Conservation (phyloP, 1,140 invertebrate genomes). For the Neuroterus valhalla region DNA sequence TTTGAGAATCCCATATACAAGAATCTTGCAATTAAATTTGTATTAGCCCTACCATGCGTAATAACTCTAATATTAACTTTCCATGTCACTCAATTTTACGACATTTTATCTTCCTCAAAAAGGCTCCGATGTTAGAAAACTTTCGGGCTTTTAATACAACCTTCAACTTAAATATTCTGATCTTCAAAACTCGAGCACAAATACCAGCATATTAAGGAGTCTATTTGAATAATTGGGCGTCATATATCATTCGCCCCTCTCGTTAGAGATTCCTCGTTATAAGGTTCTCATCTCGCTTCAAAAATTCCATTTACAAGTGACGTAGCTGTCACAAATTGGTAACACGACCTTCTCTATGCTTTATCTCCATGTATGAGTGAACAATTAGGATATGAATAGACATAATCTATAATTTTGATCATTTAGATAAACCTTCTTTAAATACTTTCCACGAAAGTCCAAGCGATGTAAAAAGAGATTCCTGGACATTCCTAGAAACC, state of each 20-base stretch:
- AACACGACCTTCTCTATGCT: background rate
- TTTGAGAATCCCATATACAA: no score
- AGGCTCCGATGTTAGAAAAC: no score
- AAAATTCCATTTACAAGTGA: conserved; percentile 7
- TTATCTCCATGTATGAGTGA: background rate
- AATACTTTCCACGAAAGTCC: background rate
- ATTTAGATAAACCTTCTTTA: no score
- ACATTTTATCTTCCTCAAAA: no score
- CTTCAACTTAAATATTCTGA: background rate
- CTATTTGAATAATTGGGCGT: conserved; percentile 2
- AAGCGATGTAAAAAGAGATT: background rate
- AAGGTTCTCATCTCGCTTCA: background rate
- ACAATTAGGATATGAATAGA: background rate
- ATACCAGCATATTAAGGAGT: background rate
- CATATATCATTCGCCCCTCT: background rate
- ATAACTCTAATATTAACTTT: no score
- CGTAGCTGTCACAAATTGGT: background rate
- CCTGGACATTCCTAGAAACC: background rate
- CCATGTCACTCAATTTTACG: no score
- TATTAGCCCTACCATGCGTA: no score
- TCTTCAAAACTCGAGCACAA: background rate
- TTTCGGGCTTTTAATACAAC: background rate
- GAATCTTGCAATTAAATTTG: no score
- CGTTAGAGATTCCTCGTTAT: background rate
- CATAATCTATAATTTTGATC: background rate